Conservation (phyloP, 2,888 invertebrate species). For the Leptinotarsa juncta region DNA sequence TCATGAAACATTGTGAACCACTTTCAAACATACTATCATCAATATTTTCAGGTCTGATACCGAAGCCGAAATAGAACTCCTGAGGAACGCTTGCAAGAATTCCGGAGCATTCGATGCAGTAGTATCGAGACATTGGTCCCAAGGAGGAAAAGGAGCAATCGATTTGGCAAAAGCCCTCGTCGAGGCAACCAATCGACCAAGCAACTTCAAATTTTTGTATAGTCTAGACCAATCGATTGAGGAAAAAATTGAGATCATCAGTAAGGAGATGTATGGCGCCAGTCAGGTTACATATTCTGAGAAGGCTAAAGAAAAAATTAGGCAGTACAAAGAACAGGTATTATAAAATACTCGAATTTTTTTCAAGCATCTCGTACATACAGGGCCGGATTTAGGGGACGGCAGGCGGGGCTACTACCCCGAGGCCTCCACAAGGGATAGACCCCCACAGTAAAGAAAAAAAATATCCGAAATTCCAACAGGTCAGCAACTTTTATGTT, state of each 20-base stretch:
- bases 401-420: too few relatives aligned
- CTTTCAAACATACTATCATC: background rate
- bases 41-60: conserved; percentile 80
- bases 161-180: conserved; percentile 90
- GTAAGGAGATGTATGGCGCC: conserved; percentile 97
- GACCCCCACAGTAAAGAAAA: too few relatives aligned
- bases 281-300: conserved; percentile 81
- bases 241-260: conserved; percentile 90
- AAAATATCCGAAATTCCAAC: too few relatives aligned
- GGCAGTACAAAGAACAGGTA: conserved; percentile 80
- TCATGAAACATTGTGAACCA: too few relatives aligned
- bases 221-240: conserved; percentile 77
- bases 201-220: conserved; percentile 78
- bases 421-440: too few relatives aligned
- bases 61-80: conserved; percentile 81
- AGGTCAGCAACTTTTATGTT: too few relatives aligned
- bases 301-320: conserved; percentile 77
- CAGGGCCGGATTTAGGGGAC: too few relatives aligned
- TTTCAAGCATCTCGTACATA: too few relatives aligned
- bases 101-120: conserved; percentile 91
- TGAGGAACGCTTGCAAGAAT: conserved; percentile 77
- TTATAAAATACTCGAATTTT: background rate
- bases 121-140: conserved; percentile 88
- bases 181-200: conserved; percentile 76
- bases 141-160: conserved; percentile 89